phyloP scores from a whole-genome alignment of 2,797 vertebrate species.

The Sebastes itinus region DNA sequence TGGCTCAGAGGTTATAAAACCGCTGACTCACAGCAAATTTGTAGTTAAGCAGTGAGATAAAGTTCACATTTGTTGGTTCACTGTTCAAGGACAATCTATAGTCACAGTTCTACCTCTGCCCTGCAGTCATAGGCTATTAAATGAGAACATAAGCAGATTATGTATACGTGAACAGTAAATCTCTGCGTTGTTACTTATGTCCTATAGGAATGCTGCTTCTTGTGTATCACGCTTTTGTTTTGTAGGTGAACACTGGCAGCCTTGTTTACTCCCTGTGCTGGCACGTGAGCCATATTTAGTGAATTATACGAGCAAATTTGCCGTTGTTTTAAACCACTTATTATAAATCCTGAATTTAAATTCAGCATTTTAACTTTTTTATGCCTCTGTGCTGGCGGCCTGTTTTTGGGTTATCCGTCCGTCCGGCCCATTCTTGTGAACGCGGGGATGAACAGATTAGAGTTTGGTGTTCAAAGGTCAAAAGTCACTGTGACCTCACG shows the following conservation, averaged over 20 bases:
- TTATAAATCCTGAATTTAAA: not conserved
- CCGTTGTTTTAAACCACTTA: not conserved
- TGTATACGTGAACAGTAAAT: slow-evolving; percentile 39
- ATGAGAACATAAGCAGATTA: slow-evolving; percentile 66
- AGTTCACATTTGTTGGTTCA: not conserved
- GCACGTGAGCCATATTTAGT: slow-evolving; percentile 8
- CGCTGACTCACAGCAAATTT: not conserved
- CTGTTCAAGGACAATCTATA: not conserved
- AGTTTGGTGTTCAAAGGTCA: no score
- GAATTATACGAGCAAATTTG: not conserved
- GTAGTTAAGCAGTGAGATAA: not conserved
- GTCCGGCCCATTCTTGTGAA: no score
- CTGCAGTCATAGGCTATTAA: not conserved
- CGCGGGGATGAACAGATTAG: no score
- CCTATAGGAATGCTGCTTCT: slow-evolving; percentile 17
- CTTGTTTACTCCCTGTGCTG: slow-evolving; percentile 34
- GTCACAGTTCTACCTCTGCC: not conserved
- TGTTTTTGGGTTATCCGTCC: no score
- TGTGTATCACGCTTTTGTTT: slow-evolving; percentile 39
- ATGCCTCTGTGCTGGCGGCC: not conserved
- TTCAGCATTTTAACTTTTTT: not conserved
- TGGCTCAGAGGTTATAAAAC: not conserved
- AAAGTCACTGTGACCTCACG: no score
- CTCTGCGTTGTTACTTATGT: slow-evolving; percentile 35
- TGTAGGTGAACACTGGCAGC: slow-evolving; percentile 46